Base-by-base conservation (phyloP, 2,888 invertebrate genomes). In the Heterodera filipjevi region DNA sequence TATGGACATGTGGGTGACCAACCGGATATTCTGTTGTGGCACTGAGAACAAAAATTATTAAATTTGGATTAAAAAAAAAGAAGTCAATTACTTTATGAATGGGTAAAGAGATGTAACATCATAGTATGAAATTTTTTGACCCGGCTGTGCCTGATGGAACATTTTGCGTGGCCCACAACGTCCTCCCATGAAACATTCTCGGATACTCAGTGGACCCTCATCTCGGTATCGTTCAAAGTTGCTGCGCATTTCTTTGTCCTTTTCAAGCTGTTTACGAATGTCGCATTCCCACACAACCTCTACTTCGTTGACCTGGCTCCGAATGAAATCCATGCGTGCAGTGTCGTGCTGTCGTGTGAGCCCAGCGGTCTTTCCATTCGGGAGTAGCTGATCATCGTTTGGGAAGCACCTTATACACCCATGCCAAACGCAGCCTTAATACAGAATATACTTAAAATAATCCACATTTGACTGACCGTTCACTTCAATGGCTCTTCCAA, bases 101-200 rank as follows among this genome's bases (percentile, higher is more conserved):
- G 80, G 80, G 71, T 80, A 80, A 10, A 82, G 49, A 2, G 79
- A 83, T 0, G 68, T 68, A 0, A 77, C 68, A 22, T 77, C 71
- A 33, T 71, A 71, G 2, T 71, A 71, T 2, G 71, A 71, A 1
- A 71, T 71, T 71, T 71, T 71, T 16, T 71, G n/a, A 0, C 71
- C 71, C 0, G 16, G 30, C 49, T 30, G 30, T 16, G 30, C 46
- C 0, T 8, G 12, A 14, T 71, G 49, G 71, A 71, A 71, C 27
- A 71, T 44, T 49, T 32, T 44, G 10, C 44, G 32, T 0, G 71
- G 71, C 3, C 71, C 71, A 10, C 44, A 46, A 10, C 71, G 44
- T 8, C 71, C 71, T 8, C 71, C 71, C 46, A 33, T 49, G 14
- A 71, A 71, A 12, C 27, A 71, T 3, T 46, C 46, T 3, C 71